Evolutionary conservation across 1,140 invertebrate genomes (phyloP), one percentile per base, ranked within the genome.

Genomic region (Drosophila bipectinata): DNA sequence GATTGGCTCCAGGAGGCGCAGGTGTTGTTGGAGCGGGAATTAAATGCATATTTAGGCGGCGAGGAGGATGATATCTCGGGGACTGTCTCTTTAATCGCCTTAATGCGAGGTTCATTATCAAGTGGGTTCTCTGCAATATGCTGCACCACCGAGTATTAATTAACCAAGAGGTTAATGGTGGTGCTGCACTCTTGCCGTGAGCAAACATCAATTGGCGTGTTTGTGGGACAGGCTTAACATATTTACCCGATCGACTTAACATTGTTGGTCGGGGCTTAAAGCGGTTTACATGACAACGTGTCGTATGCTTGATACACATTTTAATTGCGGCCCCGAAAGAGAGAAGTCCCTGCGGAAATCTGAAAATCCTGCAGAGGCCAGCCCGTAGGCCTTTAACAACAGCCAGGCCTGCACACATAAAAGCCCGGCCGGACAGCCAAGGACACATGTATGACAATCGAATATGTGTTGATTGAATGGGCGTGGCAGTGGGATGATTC

Each of bases 281-380:
- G 81, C 77, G 78, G 77, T 72, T 84, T 80, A 80, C 75, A 71
- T 45, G 52, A 41, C 69, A 79, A 69, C 80, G 68, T 72, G 64
- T 66, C 80, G 79, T 34, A 84, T 84, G 61, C 56, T 78, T 66
- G 63, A 57, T 69, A 69, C 18, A 55, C 74, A 84, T 80, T 81
- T 85, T 85, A 85, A 85, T 85, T 87, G 83, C 72, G 71, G 58
- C 63, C 60, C 57, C 68, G 24, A 58, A 34, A 49, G 34, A n/a
- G 58, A 28, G 10, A 28, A 49, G 47, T 37, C 59, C 15, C 58
- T 28, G 24, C 62, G 7, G 58, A 47, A 53, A 55, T 41, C 52
- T 41, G 66, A 72, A 59, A 71, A 58, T 68, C 34, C 67, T 28
- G 44, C 52, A 55, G 28, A 37, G 34, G 49, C 21, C 26, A 7